Evolutionary conservation across 1,140 invertebrate genomes (phyloP).

Genomic region (Drosophila equinoxialis): DNA sequence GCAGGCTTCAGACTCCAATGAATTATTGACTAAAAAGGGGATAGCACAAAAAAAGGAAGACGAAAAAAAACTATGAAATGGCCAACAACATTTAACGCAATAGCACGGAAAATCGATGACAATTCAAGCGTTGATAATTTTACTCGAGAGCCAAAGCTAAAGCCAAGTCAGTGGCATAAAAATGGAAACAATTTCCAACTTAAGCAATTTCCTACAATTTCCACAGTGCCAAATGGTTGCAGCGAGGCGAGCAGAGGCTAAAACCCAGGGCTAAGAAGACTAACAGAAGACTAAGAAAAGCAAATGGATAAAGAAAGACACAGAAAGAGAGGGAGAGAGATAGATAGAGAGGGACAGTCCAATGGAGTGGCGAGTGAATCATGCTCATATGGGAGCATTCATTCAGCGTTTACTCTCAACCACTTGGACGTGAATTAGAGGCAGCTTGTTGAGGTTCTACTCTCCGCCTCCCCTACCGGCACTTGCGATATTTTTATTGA

Average conservation of each 20-base stretch:
- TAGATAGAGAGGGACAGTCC: neutral
- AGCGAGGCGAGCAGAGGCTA: conserved; percentile 3
- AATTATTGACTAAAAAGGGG: conserved; percentile 65
- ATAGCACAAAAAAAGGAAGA: conserved; percentile 1
- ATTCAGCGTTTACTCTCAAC: conserved; percentile 45
- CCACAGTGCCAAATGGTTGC: conserved; percentile 43
- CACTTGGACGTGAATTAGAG: conserved; percentile 59
- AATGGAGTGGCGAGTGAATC: conserved; percentile 27
- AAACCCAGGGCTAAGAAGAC: conserved; percentile 5
- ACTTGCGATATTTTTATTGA: conserved; percentile 1
- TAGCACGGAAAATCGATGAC: conserved; percentile 81
- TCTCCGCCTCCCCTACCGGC: neutral
- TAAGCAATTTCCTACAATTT: conserved; percentile 79
- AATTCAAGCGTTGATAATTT: conserved; percentile 81
- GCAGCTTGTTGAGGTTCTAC: conserved; percentile 39
- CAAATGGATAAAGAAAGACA: neutral
- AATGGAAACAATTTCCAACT: conserved; percentile 77
- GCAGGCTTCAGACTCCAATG: conserved; percentile 52
- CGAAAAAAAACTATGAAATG: conserved; percentile 33
- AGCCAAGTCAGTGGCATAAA: conserved; percentile 51
- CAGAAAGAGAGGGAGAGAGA: neutral
- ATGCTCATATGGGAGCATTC: conserved; percentile 75
- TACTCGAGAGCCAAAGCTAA: conserved; percentile 47
- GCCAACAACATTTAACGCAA: conserved; percentile 73
- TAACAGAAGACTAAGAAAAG: conserved; percentile 7